Conservation (phyloP, 1,140 invertebrate species). For the Popillia japonica region DNA sequence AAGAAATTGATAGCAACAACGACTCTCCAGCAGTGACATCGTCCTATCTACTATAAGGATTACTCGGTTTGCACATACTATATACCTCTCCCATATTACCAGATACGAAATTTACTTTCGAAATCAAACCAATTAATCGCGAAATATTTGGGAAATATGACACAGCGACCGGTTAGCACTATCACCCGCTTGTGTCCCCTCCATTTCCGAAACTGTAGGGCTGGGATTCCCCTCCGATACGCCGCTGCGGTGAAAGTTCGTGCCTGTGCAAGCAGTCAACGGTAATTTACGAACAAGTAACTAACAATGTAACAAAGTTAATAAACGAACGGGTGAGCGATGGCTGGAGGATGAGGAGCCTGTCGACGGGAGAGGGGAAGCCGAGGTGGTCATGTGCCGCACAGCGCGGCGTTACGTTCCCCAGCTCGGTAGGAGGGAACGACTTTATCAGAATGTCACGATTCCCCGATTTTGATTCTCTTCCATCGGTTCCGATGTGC, state of each 20-base stretch:
- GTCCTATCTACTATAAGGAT: no score
- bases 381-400: background rate
- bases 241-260: conserved; percentile 39
- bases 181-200: background rate
- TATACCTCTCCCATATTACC: background rate
- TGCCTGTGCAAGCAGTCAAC: conserved; percentile 40
- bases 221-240: background rate
- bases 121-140: conserved; percentile 38
- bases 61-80: no score
- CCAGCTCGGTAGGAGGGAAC: background rate
- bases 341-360: background rate
- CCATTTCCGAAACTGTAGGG: background rate
- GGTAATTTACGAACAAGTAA: conserved; percentile 46
- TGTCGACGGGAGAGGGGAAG: background rate
- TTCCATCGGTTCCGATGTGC: background rate
- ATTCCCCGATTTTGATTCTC: conserved; percentile 32
- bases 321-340: conserved; percentile 31
- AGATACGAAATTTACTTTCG: conserved; percentile 26
- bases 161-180: conserved; percentile 1
- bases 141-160: conserved; percentile 37
- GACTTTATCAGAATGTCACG: conserved; percentile 37
- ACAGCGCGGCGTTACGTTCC: background rate
- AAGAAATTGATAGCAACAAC: no score
- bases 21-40: no score
- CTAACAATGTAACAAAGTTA: conserved; percentile 49